Conservation (phyloP, 1,140 invertebrate species). For the Tyrophagus putrescentiae region DNA sequence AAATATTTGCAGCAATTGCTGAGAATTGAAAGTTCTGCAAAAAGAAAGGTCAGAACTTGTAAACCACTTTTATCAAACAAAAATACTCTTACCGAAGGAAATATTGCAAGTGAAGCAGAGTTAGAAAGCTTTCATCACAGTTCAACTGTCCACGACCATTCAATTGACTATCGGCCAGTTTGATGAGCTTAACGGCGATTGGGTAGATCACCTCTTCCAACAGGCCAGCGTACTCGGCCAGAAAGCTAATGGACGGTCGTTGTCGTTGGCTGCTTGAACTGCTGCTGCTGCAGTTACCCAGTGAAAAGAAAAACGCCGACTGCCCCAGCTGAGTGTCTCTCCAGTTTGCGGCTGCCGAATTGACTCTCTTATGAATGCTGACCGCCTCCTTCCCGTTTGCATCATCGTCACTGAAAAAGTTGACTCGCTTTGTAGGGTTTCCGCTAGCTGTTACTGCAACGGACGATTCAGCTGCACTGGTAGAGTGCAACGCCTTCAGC, state of each 20-base stretch:
- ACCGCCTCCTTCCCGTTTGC: too few species aligned
- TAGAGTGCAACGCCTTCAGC: conserved; percentile 10
- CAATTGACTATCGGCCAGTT: not conserved
- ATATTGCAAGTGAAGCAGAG: not conserved
- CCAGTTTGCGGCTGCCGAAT: too few species aligned
- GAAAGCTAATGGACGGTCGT: too few species aligned
- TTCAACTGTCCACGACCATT: not conserved
- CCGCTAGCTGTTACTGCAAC: not conserved
- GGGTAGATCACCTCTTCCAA: not conserved
- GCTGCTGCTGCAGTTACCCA: too few species aligned
- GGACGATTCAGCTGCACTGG: not conserved
- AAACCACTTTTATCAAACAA: not conserved
- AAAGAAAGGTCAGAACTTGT: not conserved
- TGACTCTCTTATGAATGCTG: too few species aligned
- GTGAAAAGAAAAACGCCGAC: too few species aligned
- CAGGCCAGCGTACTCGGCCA: not conserved
- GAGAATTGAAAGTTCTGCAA: not conserved
- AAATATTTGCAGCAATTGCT: not conserved
- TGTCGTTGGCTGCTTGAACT: too few species aligned
- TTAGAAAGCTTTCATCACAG: not conserved
- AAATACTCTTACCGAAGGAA: not conserved
- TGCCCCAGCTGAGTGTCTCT: too few species aligned
- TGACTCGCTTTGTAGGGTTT: not conserved
- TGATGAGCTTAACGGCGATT: not conserved
- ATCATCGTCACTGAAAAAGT: not conserved